Evolutionary conservation across 2,797 vertebrate genomes (phyloP), one percentile per base, ranked within the genome.

Genomic region (Glossophaga mutica): DNA sequence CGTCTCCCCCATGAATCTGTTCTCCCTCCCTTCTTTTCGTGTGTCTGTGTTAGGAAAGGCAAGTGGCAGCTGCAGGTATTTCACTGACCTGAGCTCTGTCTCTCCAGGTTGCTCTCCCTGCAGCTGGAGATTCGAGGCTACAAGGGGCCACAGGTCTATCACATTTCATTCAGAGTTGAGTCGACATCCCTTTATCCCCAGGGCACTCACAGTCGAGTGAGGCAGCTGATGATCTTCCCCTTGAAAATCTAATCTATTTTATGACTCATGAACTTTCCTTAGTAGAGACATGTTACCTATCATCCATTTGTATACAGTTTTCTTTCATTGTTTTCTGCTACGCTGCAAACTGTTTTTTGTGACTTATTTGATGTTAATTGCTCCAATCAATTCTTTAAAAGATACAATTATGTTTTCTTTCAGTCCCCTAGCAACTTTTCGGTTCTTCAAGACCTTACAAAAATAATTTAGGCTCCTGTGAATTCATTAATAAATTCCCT

Each of bases 401-500:
- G 67, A 74, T 50, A 92, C 42, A 94, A 59, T 92, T 89, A 83
- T 95, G 52, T 97, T 96, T 97, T 85, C 79, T 96, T 94, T 88
- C 55, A 82, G 59, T 84, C 26, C 55, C 86, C 50, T 94, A 93
- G 86, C 59, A 96, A 87, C 83, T 96, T 96, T 55, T 88, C 32
- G 50, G 70, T 96, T 96, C 87, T 91, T 97, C 34, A 55, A 90
- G 68, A 90, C n/a, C 42, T 92, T 86, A 86, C 37, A 84, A 93
- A 93, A 84, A 86, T 83, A 94, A 94, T 94, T 91, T 21, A 59
- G 68, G 15, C 59, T 89, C 62, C 71, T 73, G 48, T 91, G 86
- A 96, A 94, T 92, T 96, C 74, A 96, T 96, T 89, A 96, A 81
- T 46, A 91, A 91, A 96, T 95, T 92, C 24, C 34, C 46, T 95